Evolutionary conservation across 2,113 vertebrate species (phyloP), one percentile per base, ranked within the genome.

Genomic region (Acanthochromis polyacanthus): DNA sequence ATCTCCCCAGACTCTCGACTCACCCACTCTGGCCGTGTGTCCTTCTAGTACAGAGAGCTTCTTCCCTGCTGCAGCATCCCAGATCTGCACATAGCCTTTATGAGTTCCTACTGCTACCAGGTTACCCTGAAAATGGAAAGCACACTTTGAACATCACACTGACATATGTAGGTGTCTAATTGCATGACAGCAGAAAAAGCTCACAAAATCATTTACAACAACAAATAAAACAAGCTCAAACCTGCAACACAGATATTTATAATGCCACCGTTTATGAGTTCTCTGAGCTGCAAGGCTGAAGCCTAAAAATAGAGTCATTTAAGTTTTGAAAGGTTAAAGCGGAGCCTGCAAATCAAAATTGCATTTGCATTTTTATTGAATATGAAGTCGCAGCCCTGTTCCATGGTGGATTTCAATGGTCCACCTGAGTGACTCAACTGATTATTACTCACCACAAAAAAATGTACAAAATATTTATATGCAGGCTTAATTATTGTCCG

Each of bases 1-100:
- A 10, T 32, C 64, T 55, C 46, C 19, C 32, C 4, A 30, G 40
- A 58, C n/a, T 22, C 4, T 63, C 9, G 12, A 90, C 97, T 97
- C 93, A 99, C 98, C 98, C 0, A 99, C 98, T 86, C 98, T 94
- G 2, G 98, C 98, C 0, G 98, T 99, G 94, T 99, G 98, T 8
- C 98, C 98, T 69, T 99, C 98, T 7, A 99, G 81, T 67, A 96
- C 95, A 3, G 96, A 98, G 23, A 99, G 94, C 74, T 99, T 99
- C 90, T 99, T 99, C 30, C 98, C 98, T 0, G 98, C 98, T 0
- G 97, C 97, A 0, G 98, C 97, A 46, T 99, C 98, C 98, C 98
- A 99, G 80, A 99, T 99, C 91, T 99, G 98, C 52, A 99, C 98
- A 40, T 98, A 99, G 67, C 97, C 98, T 90, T 99, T 99, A 89